Percentiles rank a stretch among this genome's conserved stretches.
Conservation (phyloP, 1,140 invertebrate species). For the Eufriesea mexicana region DNA sequence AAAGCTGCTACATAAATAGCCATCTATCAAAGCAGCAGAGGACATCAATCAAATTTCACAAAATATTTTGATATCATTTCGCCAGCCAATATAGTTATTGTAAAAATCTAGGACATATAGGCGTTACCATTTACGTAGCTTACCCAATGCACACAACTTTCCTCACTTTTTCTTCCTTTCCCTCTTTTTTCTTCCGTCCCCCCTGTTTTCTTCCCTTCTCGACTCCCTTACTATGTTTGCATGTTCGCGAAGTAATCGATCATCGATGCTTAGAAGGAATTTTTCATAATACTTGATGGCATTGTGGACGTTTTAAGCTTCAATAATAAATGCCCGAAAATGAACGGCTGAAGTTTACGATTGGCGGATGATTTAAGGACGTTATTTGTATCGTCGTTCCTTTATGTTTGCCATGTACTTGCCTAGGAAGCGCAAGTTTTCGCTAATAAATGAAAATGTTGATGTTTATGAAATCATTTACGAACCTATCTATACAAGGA, state of each 20-base stretch:
- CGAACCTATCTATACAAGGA: no score
- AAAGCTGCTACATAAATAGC: no score
- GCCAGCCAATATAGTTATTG: background rate
- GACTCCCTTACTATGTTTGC: conserved; percentile 26
- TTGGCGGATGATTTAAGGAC: background rate
- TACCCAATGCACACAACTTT: background rate
- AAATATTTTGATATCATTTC: background rate
- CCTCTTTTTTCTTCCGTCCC: no score
- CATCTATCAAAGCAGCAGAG: background rate
- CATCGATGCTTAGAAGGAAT: conserved; percentile 43
- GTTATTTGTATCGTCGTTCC: background rate
- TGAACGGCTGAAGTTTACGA: conserved; percentile 9
- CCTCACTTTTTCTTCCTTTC: background rate
- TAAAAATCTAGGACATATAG: background rate
- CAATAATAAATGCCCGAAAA: conserved; percentile 43
- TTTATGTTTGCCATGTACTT: background rate
- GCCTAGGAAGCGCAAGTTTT: no score
- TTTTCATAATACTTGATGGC: conserved; percentile 32
- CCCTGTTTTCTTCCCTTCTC: no score
- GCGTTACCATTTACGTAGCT: background rate
- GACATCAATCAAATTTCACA: background rate
- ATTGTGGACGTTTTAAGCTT: conserved; percentile 29
- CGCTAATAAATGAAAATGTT: no score
- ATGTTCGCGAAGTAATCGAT: conserved; percentile 41
- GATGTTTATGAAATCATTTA: no score